Conservation (phyloP, 1,140 invertebrate species). For the Microplitis demolitor region DNA sequence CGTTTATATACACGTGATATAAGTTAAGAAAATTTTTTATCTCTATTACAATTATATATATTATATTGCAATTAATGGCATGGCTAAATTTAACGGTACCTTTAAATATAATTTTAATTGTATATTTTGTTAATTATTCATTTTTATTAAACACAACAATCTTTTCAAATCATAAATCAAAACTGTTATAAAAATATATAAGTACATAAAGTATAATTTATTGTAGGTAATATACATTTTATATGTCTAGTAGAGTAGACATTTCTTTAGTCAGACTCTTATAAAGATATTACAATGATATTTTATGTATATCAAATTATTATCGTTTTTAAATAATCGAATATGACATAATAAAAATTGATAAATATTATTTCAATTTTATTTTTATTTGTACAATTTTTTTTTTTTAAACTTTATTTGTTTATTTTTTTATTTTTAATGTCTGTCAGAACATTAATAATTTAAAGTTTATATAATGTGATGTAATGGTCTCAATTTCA, state of each 20-base stretch:
- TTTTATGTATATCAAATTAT: background rate
- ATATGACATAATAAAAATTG: background rate
- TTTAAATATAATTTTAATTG: background rate
- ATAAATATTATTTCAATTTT: background rate
- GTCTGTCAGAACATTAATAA: background rate
- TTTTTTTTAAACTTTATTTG: background rate
- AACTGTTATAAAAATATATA: background rate
- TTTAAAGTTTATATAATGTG: background rate
- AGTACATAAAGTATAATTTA: background rate
- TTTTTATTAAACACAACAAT: background rate
- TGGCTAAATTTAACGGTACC: no score
- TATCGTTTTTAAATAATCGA: background rate
- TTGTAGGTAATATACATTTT: background rate
- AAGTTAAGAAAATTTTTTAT: background rate
- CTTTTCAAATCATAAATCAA: background rate
- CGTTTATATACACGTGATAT: background rate
- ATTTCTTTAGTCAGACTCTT: background rate
- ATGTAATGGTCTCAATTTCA: background rate
- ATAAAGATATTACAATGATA: background rate
- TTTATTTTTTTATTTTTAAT: background rate
- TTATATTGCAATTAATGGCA: no score
- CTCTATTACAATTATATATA: background rate
- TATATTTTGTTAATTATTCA: background rate
- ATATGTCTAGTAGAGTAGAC: background rate
- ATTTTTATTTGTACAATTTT: background rate